Conservation (phyloP, 2,797 vertebrate species). For the Psittacula echo region DNA sequence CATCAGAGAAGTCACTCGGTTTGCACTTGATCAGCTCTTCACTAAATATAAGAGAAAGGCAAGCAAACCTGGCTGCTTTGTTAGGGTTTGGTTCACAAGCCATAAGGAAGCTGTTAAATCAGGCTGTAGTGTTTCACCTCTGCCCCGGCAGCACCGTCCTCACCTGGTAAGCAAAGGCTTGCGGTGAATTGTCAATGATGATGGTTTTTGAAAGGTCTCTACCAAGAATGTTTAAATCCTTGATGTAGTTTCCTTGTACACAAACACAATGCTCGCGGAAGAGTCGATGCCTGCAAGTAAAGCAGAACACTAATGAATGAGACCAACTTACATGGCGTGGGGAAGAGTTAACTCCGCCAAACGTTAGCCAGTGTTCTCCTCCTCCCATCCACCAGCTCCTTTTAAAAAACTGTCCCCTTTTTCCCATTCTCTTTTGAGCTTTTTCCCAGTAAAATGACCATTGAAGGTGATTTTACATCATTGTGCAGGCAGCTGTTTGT, state of each 20-base stretch:
- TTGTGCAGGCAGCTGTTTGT: not conserved
- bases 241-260: slow-evolving; percentile 99
- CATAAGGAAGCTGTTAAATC: not conserved
- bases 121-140: fast-evolving
- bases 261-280: slow-evolving; percentile 99
- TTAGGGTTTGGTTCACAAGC: not conserved
- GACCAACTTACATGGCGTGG: not conserved
- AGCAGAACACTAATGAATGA: not conserved
- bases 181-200: slow-evolving; percentile 99
- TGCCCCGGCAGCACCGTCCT: not conserved
- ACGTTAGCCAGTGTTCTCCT: not conserved
- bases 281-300: slow-evolving; percentile 88
- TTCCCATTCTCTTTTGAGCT: not conserved
- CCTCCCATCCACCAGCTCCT: not conserved
- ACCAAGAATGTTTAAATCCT: slow-evolving; percentile 97
- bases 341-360: not conserved
- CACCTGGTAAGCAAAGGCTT: slow-evolving; percentile 99
- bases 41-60: not conserved
- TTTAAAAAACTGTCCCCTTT: not conserved
- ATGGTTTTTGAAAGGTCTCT: slow-evolving; percentile 99
- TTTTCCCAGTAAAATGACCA: not conserved
- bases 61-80: not conserved
- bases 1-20: not conserved
- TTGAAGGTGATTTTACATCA: not conserved
- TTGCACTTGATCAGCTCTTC: not conserved